phyloP scores from a whole-genome alignment of 2,888 invertebrate species.

The Epinotia brunnichana region DNA sequence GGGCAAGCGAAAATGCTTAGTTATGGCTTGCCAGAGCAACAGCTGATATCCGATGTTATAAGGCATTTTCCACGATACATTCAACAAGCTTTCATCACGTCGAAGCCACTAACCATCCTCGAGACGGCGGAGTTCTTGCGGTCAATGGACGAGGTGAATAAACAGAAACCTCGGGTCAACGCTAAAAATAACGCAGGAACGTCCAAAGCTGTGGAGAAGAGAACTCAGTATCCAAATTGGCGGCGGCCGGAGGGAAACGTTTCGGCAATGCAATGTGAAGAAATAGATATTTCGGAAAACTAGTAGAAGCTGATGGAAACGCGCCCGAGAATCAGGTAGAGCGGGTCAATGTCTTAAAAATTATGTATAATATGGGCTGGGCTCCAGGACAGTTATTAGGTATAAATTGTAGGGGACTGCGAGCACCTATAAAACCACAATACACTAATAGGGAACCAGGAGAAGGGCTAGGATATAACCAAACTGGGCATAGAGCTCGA shows the following conservation, averaged over 20 bases:
- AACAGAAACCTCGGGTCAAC: background rate
- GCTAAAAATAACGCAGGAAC: background rate
- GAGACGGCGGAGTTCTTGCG: background rate
- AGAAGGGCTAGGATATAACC: background rate
- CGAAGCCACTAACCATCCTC: background rate
- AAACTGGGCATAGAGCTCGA: background rate
- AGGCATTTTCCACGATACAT: background rate
- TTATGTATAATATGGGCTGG: constrained; percentile 6
- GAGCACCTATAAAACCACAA: background rate
- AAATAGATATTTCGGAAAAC: background rate
- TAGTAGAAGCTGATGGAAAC: background rate
- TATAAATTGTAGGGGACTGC: background rate
- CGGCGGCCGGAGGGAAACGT: background rate
- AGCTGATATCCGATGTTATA: background rate
- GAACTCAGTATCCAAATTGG: background rate
- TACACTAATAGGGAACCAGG: background rate
- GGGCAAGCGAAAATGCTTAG: constrained; percentile 2
- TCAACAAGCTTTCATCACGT: background rate
- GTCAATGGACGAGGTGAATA: background rate
- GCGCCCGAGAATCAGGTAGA: background rate
- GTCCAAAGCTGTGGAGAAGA: background rate
- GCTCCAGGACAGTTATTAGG: constrained; percentile 6
- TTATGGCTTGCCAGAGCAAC: background rate
- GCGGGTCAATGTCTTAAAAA: background rate
- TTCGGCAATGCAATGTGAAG: too few relatives aligned